A percentile compares a stretch with the other conserved stretches of the same genome.
Conservation (phyloP, 92 coral and sea anemone genomes). For the Phenganax subtilis region DNA sequence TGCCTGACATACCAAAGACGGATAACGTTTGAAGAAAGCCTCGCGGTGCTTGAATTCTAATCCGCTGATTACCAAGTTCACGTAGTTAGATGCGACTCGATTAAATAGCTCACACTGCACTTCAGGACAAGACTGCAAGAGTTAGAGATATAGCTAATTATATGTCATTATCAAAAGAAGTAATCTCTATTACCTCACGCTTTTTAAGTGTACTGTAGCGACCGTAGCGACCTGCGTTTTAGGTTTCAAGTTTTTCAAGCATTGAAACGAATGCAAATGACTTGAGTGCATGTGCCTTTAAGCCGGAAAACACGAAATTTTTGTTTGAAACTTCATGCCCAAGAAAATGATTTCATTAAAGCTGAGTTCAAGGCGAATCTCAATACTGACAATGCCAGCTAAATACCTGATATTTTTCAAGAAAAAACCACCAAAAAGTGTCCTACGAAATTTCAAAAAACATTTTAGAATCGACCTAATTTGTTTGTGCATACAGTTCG, state of each 20-base stretch:
- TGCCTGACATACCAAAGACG: conserved; percentile 78
- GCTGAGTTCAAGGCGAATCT: not conserved
- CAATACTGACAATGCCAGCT: not conserved
- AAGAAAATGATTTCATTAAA: not conserved
- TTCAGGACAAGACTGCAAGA: conserved; percentile 54
- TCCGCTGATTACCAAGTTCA: conserved; percentile 73
- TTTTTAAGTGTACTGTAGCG: too few relatives aligned
- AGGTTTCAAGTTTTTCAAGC: not conserved
- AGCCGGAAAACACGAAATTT: too few relatives aligned
- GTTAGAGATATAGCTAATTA: not conserved
- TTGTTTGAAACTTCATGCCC: not conserved
- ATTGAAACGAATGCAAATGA: not conserved
- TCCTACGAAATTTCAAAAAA: conserved; percentile 51
- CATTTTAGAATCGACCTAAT: not conserved
- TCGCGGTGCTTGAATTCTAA: conserved; percentile 69
- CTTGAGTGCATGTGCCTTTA: not conserved
- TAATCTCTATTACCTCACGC: too few relatives aligned
- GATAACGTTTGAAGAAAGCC: conserved; percentile 86
- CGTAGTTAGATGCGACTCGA: conserved; percentile 91
- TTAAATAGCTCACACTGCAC: conserved; percentile 82
- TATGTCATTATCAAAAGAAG: too few relatives aligned
- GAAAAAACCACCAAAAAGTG: conserved; percentile 95
- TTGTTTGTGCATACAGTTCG: not conserved
- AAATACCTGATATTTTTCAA: conserved; percentile 88
- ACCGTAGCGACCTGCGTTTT: not conserved